A percentile compares a stretch with the other conserved stretches of the same genome.
phyloP scores from a whole-genome alignment of 2,888 invertebrate genomes.

The Timandra comae region DNA sequence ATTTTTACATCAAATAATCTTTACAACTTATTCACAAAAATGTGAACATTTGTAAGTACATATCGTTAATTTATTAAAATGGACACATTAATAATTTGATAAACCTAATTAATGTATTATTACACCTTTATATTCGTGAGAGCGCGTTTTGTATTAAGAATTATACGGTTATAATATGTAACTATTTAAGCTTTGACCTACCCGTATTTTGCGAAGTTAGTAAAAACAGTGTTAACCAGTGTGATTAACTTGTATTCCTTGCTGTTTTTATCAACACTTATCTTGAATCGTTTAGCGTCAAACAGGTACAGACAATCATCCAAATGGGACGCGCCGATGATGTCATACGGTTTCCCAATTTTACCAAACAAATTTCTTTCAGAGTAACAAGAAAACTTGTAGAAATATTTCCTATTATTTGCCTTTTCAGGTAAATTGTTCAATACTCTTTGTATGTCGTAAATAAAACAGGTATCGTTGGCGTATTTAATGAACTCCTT shows the following conservation, averaged over 20 bases:
- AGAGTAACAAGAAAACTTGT: slow-evolving; percentile 40
- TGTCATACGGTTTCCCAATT: slow-evolving; percentile 29
- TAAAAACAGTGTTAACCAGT: slow-evolving; percentile 39
- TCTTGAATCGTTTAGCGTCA: slow-evolving; percentile 27
- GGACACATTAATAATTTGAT: too few species aligned
- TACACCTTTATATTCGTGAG: too few species aligned
- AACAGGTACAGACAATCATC: slow-evolving; percentile 53
- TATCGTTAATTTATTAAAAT: too few species aligned
- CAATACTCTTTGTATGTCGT: slow-evolving; percentile 24
- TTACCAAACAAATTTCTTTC: slow-evolving; percentile 37
- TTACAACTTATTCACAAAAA: too few species aligned
- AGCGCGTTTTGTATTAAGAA: too few species aligned
- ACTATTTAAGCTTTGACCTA: too few species aligned
- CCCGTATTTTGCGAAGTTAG: slow-evolving; percentile 55
- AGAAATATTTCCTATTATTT: slow-evolving; percentile 20
- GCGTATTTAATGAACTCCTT: slow-evolving; percentile 30
- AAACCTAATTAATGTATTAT: too few species aligned
- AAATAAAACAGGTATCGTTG: slow-evolving; percentile 24
- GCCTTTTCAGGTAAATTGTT: slow-evolving; percentile 13
- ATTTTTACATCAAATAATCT: too few species aligned
- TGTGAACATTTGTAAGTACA: too few species aligned
- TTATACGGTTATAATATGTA: too few species aligned
- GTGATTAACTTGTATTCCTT: slow-evolving; percentile 38
- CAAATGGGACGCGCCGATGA: slow-evolving; percentile 40
- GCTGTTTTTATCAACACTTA: slow-evolving; percentile 32